Base-by-base conservation (phyloP, 2,797 vertebrate genomes). In the Cephalopachus bancanus region DNA sequence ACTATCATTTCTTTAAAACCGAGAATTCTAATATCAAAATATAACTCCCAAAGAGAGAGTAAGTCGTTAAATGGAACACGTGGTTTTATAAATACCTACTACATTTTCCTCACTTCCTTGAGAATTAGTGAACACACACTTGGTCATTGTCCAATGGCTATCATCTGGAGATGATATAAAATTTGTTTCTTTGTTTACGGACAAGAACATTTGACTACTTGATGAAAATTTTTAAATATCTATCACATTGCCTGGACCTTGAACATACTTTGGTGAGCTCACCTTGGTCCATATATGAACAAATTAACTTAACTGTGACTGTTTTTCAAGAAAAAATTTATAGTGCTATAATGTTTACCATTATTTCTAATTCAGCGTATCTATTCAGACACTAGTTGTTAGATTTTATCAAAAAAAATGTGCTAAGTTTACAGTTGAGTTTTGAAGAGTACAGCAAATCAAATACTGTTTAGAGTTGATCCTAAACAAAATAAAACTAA, bases 401-500 rank as follows among this genome's bases (percentile, higher is more conserved):
- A 93, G 49, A 83, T 89, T 90, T 53, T 72, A 71, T 79, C 1
- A 57, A 20, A 80, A 80, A 81, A 78, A 30, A 10, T 55, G 0
- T 72, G 55, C 28, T 74, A 89, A n/a, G 12, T 85, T 81, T 89
- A 30, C 1, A 33, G 12, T 93, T 89, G 26, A 83, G 71, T 28
- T 96, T 84, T 67, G 67, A 92, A 75, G 64, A 87, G 4, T 49
- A 72, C 10, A 64, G 17, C 16, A 81, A 94, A 84, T 67, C 33
- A 92, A 92, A 89, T 89, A 72, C 28, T 76, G 12, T 83, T 78
- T 83, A 72, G 20, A 92, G 8, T 44, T 95, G 19, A 93, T 94
- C 93, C 33, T 85, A 92, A 93, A 76, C n/a, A 90, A 93, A 93
- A 75, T 16, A 83, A 83, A 65, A 33, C 37, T 89, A 78, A 37